A percentile compares a stretch with the other conserved stretches of the same genome.
These are phyloP conservation scores for Poeciliopsis presidionis DNA, from an alignment of 2,797 vertebrate genomes.

Conservation along the genomic window DNA sequence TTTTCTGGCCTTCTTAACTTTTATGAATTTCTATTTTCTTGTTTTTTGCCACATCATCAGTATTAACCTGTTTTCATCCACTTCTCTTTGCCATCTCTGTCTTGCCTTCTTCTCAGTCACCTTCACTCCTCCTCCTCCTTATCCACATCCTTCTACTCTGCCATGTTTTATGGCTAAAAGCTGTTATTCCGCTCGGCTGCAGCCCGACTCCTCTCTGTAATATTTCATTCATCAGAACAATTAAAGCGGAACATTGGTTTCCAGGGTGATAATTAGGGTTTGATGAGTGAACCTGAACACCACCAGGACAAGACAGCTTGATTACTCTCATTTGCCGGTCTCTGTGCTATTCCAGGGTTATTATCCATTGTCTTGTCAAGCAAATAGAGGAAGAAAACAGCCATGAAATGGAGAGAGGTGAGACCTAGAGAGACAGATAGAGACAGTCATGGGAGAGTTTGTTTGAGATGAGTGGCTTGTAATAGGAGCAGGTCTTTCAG, in stretches of 20 bases:
- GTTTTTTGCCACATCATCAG: constrained; percentile 44
- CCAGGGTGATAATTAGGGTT: constrained; percentile 83
- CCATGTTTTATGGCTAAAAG: constrained; percentile 79
- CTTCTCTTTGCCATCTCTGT: constrained; percentile 45
- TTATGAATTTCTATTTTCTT: constrained; percentile 13
- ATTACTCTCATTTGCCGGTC: constrained; percentile 82
- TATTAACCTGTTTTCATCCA: constrained; percentile 52
- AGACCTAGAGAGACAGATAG: constrained; percentile 62
- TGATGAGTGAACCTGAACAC: constrained; percentile 83
- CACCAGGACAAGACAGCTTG: constrained; percentile 83
- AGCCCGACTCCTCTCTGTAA: constrained; percentile 79
- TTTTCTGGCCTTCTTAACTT: background rate
- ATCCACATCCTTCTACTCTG: constrained; percentile 59
- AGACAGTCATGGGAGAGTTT: constrained; percentile 67
- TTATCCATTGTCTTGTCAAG: constrained; percentile 83
- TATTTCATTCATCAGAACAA: constrained; percentile 86
- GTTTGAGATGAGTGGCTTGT: constrained; percentile 69
- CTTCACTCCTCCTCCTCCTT: constrained; percentile 68
- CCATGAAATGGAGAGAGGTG: constrained; percentile 77
- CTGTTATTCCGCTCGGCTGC: constrained; percentile 82
- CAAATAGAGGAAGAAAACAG: constrained; percentile 78
- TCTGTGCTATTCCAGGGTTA: constrained; percentile 79
- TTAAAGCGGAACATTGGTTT: constrained; percentile 86
- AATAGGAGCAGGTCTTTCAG: constrained; percentile 69
- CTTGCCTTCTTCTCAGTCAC: constrained; percentile 67